Evolutionary conservation across 2,797 vertebrate species (phyloP), one percentile per base, ranked within the genome.

Genomic region (Lacerta bilineata): DNA sequence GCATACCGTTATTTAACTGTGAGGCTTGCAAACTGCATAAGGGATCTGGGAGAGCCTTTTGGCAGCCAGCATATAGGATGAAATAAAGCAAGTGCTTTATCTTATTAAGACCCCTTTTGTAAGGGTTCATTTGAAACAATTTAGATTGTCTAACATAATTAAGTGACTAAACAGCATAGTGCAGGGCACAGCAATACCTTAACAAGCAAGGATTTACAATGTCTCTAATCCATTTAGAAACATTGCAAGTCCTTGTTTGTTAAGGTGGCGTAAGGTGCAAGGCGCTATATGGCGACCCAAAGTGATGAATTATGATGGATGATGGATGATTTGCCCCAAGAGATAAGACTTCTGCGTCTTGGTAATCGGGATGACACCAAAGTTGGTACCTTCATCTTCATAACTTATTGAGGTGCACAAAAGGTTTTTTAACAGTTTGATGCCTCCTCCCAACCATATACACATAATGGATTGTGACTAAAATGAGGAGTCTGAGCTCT

Each of bases 111-210:
- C 90, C 86, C 86, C 89, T 94, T 83, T 93, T 89, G 89, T 87
- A 84, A 93, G 91, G 46, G 83, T 93, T 94, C 92, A 93, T 92
- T 94, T 93, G 91, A 93, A 94, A 91, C 85, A 91, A 91, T 92
- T 94, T 93, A 82, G 55, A 90, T 86, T 91, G 92, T 91, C 90
- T 94, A 95, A 94, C 13, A 23, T 87, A 95, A 93, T 94, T 94
- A 95, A 91, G 92, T 91, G 87, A 86, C 87, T 90, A 92, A 93
- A 86, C 72, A 69, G 85, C 82, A 82, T 87, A 88, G 89, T 87
- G 88, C 90, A 90, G 80, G 83, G 91, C 80, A 79, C 84, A 90
- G 87, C 92, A 83, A 75, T 66, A 68, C 20, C 50, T 88, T 89
- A 88, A 85, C 79, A 74, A 80, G 15, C 86, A 91, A 93, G 79